These are phyloP conservation scores for Aythya baeri DNA, from an alignment of 2,113 vertebrate genomes.

Conservation along the genomic window DNA sequence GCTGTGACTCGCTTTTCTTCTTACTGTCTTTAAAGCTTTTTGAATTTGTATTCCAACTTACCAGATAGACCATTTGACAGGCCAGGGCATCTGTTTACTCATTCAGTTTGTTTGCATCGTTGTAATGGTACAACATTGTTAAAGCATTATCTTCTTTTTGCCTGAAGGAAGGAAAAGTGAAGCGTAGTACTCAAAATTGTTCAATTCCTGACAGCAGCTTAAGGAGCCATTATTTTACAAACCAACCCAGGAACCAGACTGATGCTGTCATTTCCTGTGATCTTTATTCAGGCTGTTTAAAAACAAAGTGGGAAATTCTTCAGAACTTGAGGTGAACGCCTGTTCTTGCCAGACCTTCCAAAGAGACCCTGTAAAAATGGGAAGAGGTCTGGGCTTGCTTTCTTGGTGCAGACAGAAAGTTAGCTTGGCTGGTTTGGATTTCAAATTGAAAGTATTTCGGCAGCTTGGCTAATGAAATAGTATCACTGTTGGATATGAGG, in stretches of 20 bases:
- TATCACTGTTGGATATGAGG: background rate
- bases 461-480: background rate
- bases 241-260: background rate
- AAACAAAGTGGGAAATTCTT: background rate
- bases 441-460: background rate
- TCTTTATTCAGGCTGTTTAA: background rate
- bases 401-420: background rate
- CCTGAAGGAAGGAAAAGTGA: background rate
- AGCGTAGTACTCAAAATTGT: background rate
- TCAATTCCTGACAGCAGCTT: background rate
- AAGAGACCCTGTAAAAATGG: rapidly evolving
- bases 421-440: background rate
- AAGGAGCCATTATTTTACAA: background rate
- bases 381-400: background rate
- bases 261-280: background rate
- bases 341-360: background rate
- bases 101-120: background rate
- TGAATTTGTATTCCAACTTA: background rate
- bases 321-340: background rate
- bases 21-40: background rate
- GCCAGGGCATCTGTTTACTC: background rate
- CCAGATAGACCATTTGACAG: background rate
- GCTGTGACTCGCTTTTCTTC: background rate
- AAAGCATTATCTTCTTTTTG: background rate
- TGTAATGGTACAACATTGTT: background rate